These are phyloP conservation scores for Xenentodon cancila DNA, from an alignment of 2,797 vertebrate genomes.

Conservation along the genomic window DNA sequence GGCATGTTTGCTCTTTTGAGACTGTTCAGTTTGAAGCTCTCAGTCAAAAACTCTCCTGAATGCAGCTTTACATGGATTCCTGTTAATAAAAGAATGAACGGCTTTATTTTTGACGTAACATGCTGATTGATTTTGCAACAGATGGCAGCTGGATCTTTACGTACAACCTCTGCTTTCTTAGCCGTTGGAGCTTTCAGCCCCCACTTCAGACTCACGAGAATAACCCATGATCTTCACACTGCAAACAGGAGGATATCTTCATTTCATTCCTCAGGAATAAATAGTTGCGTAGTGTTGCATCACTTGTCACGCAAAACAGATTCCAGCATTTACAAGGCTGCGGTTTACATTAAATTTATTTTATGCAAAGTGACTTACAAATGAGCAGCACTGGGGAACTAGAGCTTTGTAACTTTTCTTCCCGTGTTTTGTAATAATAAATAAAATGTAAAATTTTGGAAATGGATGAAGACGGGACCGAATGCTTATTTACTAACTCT, in stretches of 20 bases:
- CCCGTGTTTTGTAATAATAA: too few relatives aligned
- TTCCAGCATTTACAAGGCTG: too few relatives aligned
- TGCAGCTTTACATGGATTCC: background rate
- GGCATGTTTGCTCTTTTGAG: background rate
- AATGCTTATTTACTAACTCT: too few relatives aligned
- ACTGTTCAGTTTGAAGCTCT: background rate
- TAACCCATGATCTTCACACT: background rate
- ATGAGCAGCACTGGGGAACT: too few relatives aligned
- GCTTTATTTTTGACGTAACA: background rate
- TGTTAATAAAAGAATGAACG: background rate
- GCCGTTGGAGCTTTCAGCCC: conserved; percentile 18
- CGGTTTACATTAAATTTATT: too few relatives aligned
- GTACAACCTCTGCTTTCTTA: background rate
- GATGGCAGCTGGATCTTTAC: conserved; percentile 6
- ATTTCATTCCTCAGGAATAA: background rate
- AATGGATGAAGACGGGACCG: too few relatives aligned
- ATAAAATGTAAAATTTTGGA: too few relatives aligned
- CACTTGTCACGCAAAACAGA: too few relatives aligned
- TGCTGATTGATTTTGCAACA: background rate
- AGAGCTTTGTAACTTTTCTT: too few relatives aligned
- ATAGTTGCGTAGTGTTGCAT: background rate
- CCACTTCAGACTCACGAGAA: conserved; percentile 5
- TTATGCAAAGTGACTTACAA: too few relatives aligned
- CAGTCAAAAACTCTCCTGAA: background rate
- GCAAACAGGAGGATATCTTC: background rate